Evolutionary conservation across 2,888 invertebrate species (phyloP), one percentile per base, ranked within the genome.

Genomic region (Spialia ferax): DNA sequence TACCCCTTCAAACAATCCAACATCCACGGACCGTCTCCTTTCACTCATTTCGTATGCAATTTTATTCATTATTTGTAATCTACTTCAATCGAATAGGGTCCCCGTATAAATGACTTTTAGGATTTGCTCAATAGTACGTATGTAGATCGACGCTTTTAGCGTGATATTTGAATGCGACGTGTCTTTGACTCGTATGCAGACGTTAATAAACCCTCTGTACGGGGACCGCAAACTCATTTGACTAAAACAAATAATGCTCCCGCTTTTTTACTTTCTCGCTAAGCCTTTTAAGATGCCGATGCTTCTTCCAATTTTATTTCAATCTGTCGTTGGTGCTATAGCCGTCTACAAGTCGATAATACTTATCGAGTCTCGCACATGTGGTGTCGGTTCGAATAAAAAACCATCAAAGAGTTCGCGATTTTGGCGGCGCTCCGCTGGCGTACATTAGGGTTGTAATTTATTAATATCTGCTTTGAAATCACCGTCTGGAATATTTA

Each of bases 11-110:
- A 91, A 90, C 89, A 91, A 83, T 81, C 83, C 66, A 69, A 45
- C 67, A 79, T 83, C 87, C 86, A 84, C 88, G 85, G 88, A 85
- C 88, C 68, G 68, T 84, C 85, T 84, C 85, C 82, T 82, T 87
- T 85, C 84, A 82, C 91, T 92, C 92, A 93, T 93, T 93, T 89
- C 89, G 88, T 89, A 93, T 93, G 93, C 93, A 93, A 93, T 93
- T 93, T 93, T 92, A 93, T 92, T 92, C 93, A 93, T 93, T 92
- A 93, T 93, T 93, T 93, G 93, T 93, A 92, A 93, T 92, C 91
- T 89, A 89, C 92, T 92, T 89, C 91, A 92, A 91, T 93, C 86
- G 91, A 89, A 91, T 90, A 88, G 89, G 89, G 89, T 86, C 88
- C 83, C 88, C 77, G 88, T 89, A 89, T 92, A 91, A 91, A 92